These are phyloP conservation scores for Drosophila austrosaltans DNA, from an alignment of 2,888 invertebrate genomes.

Conservation along the genomic window DNA sequence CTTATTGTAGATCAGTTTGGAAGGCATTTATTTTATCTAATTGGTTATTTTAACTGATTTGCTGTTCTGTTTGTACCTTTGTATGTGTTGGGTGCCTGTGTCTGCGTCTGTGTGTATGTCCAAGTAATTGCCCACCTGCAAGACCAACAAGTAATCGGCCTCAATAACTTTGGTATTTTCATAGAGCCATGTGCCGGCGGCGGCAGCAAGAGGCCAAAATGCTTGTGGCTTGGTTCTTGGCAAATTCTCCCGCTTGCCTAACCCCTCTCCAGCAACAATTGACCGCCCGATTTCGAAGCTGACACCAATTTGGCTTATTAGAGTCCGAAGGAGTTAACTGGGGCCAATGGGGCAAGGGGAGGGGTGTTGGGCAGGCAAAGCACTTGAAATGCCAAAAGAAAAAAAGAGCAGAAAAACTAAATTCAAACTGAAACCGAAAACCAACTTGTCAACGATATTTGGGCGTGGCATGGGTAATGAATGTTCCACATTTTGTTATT, in stretches of 20 bases:
- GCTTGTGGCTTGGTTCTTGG: slow-evolving; percentile 66
- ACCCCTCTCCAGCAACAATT: neutral
- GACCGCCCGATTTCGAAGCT: slow-evolving; percentile 26
- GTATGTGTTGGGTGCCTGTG: slow-evolving; percentile 28
- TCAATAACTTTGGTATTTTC: slow-evolving; percentile 79
- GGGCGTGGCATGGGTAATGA: slow-evolving; percentile 39
- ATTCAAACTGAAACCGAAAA: slow-evolving; percentile 10
- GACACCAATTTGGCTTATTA: slow-evolving; percentile 59
- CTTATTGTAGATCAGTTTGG: no score
- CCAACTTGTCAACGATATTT: slow-evolving; percentile 44
- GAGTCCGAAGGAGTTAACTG: slow-evolving; percentile 42
- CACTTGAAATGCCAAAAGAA: slow-evolving; percentile 57
- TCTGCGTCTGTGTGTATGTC: slow-evolving; percentile 42
- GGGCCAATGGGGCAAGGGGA: slow-evolving; percentile 20
- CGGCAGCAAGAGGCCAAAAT: slow-evolving; percentile 63
- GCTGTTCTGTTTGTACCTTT: slow-evolving; percentile 28
- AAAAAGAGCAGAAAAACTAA: slow-evolving; percentile 23
- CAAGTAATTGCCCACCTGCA: slow-evolving; percentile 71
- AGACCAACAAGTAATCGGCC: slow-evolving; percentile 76
- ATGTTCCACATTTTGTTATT: neutral
- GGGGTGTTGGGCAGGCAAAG: slow-evolving; percentile 30
- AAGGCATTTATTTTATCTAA: no score
- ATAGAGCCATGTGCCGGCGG: slow-evolving; percentile 39
- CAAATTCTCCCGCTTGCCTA: slow-evolving; percentile 46
- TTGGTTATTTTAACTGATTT: slow-evolving; percentile 28